Evolutionary conservation across 2,113 vertebrate genomes (phyloP), one percentile per base, ranked within the genome.

Genomic region (Dicerorhinus sumatrensis): DNA sequence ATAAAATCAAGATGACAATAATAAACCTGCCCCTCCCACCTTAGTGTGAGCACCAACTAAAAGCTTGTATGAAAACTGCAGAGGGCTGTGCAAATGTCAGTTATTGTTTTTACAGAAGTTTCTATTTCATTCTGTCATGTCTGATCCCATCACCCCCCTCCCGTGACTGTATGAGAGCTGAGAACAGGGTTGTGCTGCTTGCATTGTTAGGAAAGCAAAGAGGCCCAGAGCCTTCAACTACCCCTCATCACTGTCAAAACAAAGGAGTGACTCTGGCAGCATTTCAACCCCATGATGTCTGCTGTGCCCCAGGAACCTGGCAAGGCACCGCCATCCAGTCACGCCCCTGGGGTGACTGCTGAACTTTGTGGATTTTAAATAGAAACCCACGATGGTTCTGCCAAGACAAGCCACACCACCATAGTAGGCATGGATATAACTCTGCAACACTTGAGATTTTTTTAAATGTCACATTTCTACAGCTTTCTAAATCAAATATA

Each of bases 191-290:
- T 33, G 23, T 2, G 27, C 82, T 65, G 48, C 83, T 31, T 75
- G 17, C 14, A 25, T 62, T 91, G 93, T 93, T 25, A 51, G 82
- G 31, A 51, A 94, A 94, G 31, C 39, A 63, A 63, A 80, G 48
- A 77, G 27, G 5, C 48, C 82, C 42, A 80, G 48, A 60, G 75
- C 73, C 29, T 79, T 79, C 29, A 1, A 60, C 13, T 77, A 54
- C 8, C 16, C 29, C 82, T 73, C 63, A n/a, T 96, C 79, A 72
- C 42, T 97, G 92, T 96, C 96, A 96, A 96, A 92, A 92, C 82
- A 73, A 63, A 96, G 25, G 42, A 94, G 62, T 16, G 65, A 56
- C 69, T 88, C 17, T 87, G 96, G 97, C 92, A 97, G 86, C 48
- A 42, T 80, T 82, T 97, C 85, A 91, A 60, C 60, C 16, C 72